These are phyloP conservation scores for Avahi laniger DNA, from an alignment of 2,797 vertebrate species.

Conservation along the genomic window DNA sequence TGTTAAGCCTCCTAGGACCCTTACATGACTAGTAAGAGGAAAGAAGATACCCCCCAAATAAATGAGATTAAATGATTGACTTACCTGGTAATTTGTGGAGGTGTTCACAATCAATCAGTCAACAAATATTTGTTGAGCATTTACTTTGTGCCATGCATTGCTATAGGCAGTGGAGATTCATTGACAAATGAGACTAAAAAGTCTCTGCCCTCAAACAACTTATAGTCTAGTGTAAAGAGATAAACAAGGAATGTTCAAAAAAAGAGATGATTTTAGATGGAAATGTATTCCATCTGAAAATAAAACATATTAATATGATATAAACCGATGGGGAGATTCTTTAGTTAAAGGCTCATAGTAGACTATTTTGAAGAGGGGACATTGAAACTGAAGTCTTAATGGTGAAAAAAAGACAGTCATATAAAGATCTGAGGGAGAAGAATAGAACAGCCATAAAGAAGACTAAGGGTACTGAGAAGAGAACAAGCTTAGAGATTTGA, in stretches of 20 bases:
- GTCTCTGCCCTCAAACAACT: background rate
- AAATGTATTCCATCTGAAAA: conserved; percentile 12
- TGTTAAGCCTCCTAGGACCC: background rate
- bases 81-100: background rate
- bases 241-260: background rate
- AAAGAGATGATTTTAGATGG: background rate
- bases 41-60: background rate
- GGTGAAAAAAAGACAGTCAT: background rate
- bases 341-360: background rate
- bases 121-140: background rate
- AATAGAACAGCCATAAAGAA: background rate
- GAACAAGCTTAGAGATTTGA: background rate
- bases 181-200: background rate
- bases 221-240: background rate
- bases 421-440: background rate
- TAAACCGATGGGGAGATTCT: background rate
- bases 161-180: background rate
- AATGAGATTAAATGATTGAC: background rate
- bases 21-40: background rate
- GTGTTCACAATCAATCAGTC: background rate
- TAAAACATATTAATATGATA: background rate
- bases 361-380: background rate
- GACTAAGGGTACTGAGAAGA: background rate
- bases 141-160: background rate
- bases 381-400: background rate